Conservation (phyloP, 2,113 vertebrate genomes). For the Macrotis lagotis region DNA sequence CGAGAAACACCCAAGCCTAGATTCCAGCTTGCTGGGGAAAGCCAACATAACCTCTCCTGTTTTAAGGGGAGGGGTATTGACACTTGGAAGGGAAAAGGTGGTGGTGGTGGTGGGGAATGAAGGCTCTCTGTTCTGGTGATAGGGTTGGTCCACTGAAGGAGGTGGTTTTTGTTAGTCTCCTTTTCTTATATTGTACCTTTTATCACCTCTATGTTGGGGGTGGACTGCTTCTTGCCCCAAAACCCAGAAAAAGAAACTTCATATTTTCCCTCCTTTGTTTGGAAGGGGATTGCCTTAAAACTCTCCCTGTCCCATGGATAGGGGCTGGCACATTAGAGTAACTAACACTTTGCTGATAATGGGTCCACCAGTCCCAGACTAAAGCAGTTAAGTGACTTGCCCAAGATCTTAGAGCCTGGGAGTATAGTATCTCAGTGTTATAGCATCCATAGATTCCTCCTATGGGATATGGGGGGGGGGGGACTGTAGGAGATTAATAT, state of each 20-base stretch:
- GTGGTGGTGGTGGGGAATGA: background rate
- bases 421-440: background rate
- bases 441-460: background rate
- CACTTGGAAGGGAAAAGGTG: background rate
- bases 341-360: background rate
- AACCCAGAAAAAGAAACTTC: conserved; percentile 61
- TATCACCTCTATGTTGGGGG: conserved; percentile 21
- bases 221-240: conserved; percentile 74
- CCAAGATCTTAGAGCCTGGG: rapidly evolving
- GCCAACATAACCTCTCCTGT: conserved; percentile 65
- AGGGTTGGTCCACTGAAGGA: background rate
- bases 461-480: background rate
- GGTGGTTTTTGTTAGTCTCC: background rate
- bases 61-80: conserved; percentile 78
- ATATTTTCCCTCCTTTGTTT: conserved; percentile 66
- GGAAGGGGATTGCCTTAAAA: conserved; percentile 83
- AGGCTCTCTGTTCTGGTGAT: background rate
- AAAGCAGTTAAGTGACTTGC: conserved; percentile 35
- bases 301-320: conserved; percentile 60
- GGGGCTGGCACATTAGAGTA: conserved; percentile 68
- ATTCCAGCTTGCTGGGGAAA: conserved; percentile 71
- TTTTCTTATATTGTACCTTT: background rate
- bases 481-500: rapidly evolving
- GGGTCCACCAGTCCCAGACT: background rate
- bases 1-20: conserved; percentile 62